A percentile compares a stretch with the other conserved stretches of the same genome.
These are phyloP conservation scores for Labeo calbasu DNA, from an alignment of 2,797 vertebrate species.

Conservation along the genomic window DNA sequence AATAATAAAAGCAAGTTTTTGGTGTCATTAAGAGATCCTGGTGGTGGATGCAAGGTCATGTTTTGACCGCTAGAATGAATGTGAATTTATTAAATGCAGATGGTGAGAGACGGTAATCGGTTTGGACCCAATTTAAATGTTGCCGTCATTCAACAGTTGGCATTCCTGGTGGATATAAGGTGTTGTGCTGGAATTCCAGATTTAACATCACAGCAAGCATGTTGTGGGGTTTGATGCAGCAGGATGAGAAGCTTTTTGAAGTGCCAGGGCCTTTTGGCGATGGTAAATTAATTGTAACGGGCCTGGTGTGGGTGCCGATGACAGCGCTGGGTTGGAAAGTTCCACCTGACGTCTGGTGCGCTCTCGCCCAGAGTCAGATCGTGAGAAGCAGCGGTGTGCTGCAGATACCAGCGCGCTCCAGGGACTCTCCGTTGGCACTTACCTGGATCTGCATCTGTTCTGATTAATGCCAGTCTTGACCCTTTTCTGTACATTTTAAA, in stretches of 20 bases:
- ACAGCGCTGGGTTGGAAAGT: slow-evolving; percentile 67
- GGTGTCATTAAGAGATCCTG: background rate
- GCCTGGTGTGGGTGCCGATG: slow-evolving; percentile 67
- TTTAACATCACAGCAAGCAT: slow-evolving; percentile 68
- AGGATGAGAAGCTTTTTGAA: slow-evolving; percentile 70
- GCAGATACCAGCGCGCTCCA: slow-evolving; percentile 59
- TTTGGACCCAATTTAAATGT: slow-evolving; percentile 39
- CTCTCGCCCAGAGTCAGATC: slow-evolving; percentile 13
- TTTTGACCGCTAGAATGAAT: background rate
- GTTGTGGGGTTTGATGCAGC: slow-evolving; percentile 65
- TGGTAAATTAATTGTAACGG: slow-evolving; percentile 80
- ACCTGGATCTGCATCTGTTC: slow-evolving; percentile 80
- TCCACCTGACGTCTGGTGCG: slow-evolving; percentile 45
- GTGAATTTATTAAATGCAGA: slow-evolving; percentile 13
- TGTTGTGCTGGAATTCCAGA: slow-evolving; percentile 61
- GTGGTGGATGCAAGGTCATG: background rate
- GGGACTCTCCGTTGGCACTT: slow-evolving; percentile 71
- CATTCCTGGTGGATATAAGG: slow-evolving; percentile 42
- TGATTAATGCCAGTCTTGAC: slow-evolving; percentile 76
- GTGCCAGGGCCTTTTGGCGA: slow-evolving; percentile 75
- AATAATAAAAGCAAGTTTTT: slow-evolving; percentile 3
- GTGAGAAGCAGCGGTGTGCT: background rate
- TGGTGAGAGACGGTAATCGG: slow-evolving; percentile 14
- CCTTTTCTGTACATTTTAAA: slow-evolving; percentile 72
- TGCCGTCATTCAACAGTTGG: slow-evolving; percentile 51